These are phyloP conservation scores for Oryzias sinensis DNA, from an alignment of 2,797 vertebrate genomes.

Conservation along the genomic window DNA sequence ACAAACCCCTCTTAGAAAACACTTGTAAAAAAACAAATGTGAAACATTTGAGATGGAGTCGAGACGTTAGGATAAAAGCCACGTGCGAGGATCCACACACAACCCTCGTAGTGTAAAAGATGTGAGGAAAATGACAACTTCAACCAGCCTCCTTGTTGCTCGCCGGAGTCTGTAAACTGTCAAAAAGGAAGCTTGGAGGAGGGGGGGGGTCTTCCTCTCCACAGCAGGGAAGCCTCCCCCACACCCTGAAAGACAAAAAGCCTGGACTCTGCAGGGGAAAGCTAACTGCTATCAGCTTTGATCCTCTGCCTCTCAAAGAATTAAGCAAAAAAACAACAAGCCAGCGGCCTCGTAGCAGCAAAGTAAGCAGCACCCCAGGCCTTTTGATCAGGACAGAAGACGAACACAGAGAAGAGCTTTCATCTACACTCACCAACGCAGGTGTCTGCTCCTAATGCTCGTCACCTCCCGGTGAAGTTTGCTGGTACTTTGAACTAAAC, in stretches of 20 bases:
- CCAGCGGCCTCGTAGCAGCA: constrained; percentile 56
- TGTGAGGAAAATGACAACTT: constrained; percentile 77
- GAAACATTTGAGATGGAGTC: constrained; percentile 67
- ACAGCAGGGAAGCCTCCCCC: constrained; percentile 75
- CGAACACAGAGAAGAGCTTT: constrained; percentile 69
- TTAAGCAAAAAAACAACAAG: constrained; percentile 72
- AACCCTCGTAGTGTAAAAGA: constrained; percentile 70
- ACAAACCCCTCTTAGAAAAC: constrained; percentile 55
- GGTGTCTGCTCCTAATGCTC: constrained; percentile 68
- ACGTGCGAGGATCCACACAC: constrained; percentile 71
- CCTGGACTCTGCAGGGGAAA: constrained; percentile 79
- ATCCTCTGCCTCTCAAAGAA: constrained; percentile 76
- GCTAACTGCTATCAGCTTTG: constrained; percentile 85
- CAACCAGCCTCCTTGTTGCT: constrained; percentile 57
- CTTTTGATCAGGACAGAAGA: constrained; percentile 82
- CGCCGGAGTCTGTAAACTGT: constrained; percentile 64
- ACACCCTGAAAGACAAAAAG: constrained; percentile 74
- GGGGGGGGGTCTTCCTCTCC: constrained; percentile 65
- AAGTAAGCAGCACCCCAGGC: constrained; percentile 70
- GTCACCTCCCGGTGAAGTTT: constrained; percentile 48
- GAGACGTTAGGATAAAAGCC: constrained; percentile 53
- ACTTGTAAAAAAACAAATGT: constrained; percentile 77
- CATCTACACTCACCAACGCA: constrained; percentile 72
- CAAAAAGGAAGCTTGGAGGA: constrained; percentile 58
- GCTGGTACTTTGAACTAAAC: constrained; percentile 32